Evolutionary conservation across 2,113 vertebrate genomes (phyloP).

Genomic region (Callorhinus ursinus): DNA sequence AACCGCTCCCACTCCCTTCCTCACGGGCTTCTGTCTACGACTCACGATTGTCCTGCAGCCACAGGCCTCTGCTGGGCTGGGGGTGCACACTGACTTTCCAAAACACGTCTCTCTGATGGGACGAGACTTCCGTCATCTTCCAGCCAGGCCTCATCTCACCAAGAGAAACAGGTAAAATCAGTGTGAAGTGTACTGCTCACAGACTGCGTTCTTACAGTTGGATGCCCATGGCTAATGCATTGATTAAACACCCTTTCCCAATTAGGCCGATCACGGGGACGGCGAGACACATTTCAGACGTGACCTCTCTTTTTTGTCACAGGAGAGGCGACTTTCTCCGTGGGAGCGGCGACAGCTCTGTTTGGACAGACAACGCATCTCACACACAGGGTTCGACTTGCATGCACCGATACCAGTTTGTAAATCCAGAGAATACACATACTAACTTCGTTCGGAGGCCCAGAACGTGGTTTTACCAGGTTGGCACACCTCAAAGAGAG

Average conservation of each 20-base stretch:
- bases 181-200: accelerated
- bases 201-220: accelerated
- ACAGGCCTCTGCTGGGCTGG: background rate
- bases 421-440: background rate
- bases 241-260: background rate
- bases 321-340: background rate
- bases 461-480: background rate
- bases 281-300: accelerated
- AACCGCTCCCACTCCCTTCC: too few relatives aligned
- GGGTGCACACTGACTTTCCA: accelerated
- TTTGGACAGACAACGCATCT: background rate
- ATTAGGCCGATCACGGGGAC: too few relatives aligned
- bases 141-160: background rate
- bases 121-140: too few relatives aligned
- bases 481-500: background rate
- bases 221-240: accelerated
- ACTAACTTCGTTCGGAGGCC: background rate
- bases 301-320: accelerated
- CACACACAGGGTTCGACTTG: background rate
- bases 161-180: background rate
- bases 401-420: background rate
- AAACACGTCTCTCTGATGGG: accelerated
- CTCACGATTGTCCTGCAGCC: too few relatives aligned
- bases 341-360: accelerated
- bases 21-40: accelerated